Evolutionary conservation across 2,797 vertebrate species (phyloP), one percentile per base, ranked within the genome.

Genomic region (Odontamblyopus rebecca): DNA sequence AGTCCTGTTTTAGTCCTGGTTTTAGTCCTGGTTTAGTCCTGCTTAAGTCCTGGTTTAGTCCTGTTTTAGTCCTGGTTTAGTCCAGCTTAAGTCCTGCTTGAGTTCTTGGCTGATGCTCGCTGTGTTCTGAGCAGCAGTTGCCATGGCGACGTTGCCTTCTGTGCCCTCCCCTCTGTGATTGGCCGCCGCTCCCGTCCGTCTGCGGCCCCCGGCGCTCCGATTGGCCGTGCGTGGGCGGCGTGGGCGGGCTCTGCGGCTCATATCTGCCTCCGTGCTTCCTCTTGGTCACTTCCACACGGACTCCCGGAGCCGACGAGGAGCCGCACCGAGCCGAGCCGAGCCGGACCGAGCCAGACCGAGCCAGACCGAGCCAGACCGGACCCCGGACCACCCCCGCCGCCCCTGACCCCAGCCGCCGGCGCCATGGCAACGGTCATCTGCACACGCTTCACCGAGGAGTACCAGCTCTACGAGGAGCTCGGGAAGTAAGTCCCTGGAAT

Each of bases 391-490:
- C 79, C 76, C 76, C 11, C 74, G 9, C 35, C 4, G 6, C 73
- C 82, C 67, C 76, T 83, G 86, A 89, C 86, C 85, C 88, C 78
- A 75, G 73, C 69, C 27, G 16, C 75, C 70, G 81, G 88, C 85
- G 76, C 85, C 82, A 99, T 99, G 97, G 97, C 97, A 85, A 97
- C 97, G 90, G 98, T 99, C 93, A 98, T 97, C 94, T 98, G 97
- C 91, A 98, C 95, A 60, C 96, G 97, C 68, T 99, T 99, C 92
- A 98, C 96, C 0, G 97, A 99, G 92, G 97, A 99, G 92, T 99
- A 95, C 83, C 97, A 99, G 95, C 94, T 99, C 86, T 98, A 97
- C 23, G 97, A 98, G 86, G 97, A 99, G 95, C 93, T 99, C 93
- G 97, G 97, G 85, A 99, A 99, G 97, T 99, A 94, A 96, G 97